Evolutionary conservation across 2,888 invertebrate species (phyloP).

Genomic region (Carabus problematicus): DNA sequence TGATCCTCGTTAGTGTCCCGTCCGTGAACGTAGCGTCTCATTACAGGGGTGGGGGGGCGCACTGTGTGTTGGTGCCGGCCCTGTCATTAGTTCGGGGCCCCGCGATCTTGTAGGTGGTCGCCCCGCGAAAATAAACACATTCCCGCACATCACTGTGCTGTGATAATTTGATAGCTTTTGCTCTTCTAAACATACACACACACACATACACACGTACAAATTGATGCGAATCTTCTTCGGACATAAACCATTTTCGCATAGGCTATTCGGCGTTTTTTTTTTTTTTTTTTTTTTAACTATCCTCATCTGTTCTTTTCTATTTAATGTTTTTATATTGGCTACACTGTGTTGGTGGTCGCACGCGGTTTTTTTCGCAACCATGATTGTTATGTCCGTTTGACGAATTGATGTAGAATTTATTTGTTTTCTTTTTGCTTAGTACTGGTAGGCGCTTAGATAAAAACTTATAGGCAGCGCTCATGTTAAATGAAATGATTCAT

Average conservation of each 20-base stretch:
- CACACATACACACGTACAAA: no score
- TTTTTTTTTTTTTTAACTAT: slow-evolving; percentile 15
- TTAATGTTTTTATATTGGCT: no score
- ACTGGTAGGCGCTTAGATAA: no score
- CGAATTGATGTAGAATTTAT: not conserved
- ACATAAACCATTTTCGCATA: not conserved
- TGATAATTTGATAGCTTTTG: slow-evolving; percentile 34
- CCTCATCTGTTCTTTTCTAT: no score
- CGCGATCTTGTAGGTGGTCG: slow-evolving; percentile 33
- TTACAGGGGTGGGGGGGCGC: slow-evolving; percentile 4
- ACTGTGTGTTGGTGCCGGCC: slow-evolving; percentile 2
- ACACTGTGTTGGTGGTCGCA: slow-evolving; percentile 29
- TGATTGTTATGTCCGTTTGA: slow-evolving; percentile 35
- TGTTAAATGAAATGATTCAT: no score
- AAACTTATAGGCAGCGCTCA: no score
- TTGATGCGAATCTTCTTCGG: no score
- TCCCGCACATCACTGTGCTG: slow-evolving; percentile 20
- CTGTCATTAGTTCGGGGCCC: slow-evolving; percentile 32
- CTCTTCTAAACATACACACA: slow-evolving; percentile 17
- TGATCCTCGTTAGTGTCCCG: slow-evolving; percentile 11
- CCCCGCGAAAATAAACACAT: slow-evolving; percentile 38
- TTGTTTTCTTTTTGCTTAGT: no score
- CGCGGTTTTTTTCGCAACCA: slow-evolving; percentile 25
- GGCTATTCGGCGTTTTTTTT: slow-evolving; percentile 9
- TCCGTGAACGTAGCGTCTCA: slow-evolving; percentile 21